Percentiles rank a stretch among this genome's conserved stretches.
These are phyloP conservation scores for Agrotis exclamationis DNA, from an alignment of 2,888 invertebrate species.

Conservation along the genomic window DNA sequence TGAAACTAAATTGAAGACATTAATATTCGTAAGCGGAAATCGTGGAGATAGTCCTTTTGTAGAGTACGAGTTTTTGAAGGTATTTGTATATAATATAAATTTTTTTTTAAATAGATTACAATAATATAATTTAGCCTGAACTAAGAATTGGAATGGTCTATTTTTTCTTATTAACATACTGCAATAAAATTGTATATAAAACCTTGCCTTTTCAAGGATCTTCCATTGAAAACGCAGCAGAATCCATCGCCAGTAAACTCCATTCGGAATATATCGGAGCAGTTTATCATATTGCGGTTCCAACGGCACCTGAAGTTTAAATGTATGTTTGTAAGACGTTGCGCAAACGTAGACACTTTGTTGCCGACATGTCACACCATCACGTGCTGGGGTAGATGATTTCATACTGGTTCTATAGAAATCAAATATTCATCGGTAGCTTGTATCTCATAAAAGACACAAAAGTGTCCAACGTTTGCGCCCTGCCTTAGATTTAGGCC, in stretches of 20 bases:
- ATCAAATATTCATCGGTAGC: too few species aligned
- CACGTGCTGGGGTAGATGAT: too few species aligned
- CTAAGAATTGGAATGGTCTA: background rate
- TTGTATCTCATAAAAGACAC: too few species aligned
- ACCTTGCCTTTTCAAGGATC: slow-evolving; percentile 60
- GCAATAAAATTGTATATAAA: background rate
- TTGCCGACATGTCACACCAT: too few species aligned
- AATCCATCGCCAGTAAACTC: slow-evolving; percentile 90
- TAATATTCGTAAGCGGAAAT: slow-evolving; percentile 15
- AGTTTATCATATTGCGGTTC: slow-evolving; percentile 75
- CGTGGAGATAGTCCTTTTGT: slow-evolving; percentile 4
- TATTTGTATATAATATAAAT: too few species aligned
- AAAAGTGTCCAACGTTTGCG: too few species aligned
- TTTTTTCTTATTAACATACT: background rate
- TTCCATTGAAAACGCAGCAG: slow-evolving; percentile 90
- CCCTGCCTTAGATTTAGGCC: too few species aligned
- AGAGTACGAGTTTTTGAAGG: background rate
- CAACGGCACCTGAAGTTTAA: slow-evolving; percentile 83
- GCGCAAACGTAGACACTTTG: too few species aligned
- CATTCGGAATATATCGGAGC: slow-evolving; percentile 85
- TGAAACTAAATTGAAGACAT: slow-evolving; percentile 28
- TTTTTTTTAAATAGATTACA: background rate
- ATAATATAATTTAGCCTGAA: background rate
- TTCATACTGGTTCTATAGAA: too few species aligned
- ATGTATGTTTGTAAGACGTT: too few species aligned